These are phyloP conservation scores for Hippocampus zosterae DNA, from an alignment of 2,113 vertebrate genomes.

Conservation along the genomic window DNA sequence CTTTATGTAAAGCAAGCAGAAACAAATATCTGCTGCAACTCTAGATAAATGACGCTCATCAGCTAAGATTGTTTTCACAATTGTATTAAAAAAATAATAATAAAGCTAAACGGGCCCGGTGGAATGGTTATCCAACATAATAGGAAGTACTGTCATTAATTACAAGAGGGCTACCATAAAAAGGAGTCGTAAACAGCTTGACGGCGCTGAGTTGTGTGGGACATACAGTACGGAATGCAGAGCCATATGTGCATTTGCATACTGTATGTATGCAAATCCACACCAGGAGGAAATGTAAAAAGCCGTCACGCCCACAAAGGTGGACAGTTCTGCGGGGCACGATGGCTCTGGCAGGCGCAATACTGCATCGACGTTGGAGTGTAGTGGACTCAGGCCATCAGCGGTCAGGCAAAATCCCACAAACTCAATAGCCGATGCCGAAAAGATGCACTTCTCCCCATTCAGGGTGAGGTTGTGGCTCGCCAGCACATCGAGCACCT, in stretches of 20 bases:
- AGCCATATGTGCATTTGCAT: neutral
- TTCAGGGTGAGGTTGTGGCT: too few relatives aligned
- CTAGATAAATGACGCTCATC: constrained; percentile 45
- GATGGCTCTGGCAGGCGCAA: too few relatives aligned
- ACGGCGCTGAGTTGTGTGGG: neutral
- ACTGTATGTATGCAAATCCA: neutral
- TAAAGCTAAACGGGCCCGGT: constrained; percentile 7
- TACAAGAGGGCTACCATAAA: constrained; percentile 53
- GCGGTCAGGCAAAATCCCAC: too few relatives aligned
- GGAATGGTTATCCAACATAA: constrained; percentile 49
- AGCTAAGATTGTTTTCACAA: constrained; percentile 35
- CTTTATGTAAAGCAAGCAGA: constrained; percentile 47
- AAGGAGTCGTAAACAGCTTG: constrained; percentile 44
- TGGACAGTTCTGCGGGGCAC: too few relatives aligned
- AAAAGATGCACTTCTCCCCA: too few relatives aligned
- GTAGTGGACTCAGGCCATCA: too few relatives aligned
- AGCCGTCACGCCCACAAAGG: too few relatives aligned
- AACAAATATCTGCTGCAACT: constrained; percentile 48
- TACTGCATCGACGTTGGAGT: too few relatives aligned
- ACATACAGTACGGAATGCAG: neutral
- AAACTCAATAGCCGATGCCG: too few relatives aligned
- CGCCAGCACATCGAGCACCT: too few relatives aligned
- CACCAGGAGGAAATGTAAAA: too few relatives aligned
- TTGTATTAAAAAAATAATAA: constrained; percentile 19
- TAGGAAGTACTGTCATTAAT: constrained; percentile 59